These are phyloP conservation scores for Harpalus rufipes DNA, from an alignment of 2,888 invertebrate species.

Conservation along the genomic window DNA sequence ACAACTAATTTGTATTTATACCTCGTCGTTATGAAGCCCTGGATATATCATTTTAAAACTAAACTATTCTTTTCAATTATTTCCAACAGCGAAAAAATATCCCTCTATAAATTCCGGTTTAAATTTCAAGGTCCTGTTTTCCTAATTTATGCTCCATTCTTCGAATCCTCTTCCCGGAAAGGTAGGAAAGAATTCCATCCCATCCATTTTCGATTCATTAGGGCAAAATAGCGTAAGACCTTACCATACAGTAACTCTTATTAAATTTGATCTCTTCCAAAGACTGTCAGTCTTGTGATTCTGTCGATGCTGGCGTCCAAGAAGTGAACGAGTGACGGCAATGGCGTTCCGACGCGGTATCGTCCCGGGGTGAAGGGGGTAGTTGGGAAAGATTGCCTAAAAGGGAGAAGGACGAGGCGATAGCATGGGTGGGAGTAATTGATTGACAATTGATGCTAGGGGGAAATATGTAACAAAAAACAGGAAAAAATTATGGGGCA, in stretches of 20 bases:
- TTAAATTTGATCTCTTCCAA: slow-evolving; percentile 49
- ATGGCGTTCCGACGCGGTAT: slow-evolving; percentile 8
- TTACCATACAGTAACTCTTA: slow-evolving; percentile 50
- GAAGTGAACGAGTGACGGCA: slow-evolving; percentile 43
- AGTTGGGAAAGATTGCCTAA: slow-evolving; percentile 1
- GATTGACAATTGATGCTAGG: neutral
- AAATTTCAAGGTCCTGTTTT: slow-evolving; percentile 10
- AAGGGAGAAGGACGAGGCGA: neutral
- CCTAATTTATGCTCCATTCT: neutral
- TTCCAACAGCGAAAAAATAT: neutral
- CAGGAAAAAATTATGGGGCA: neutral
- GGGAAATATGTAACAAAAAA: neutral
- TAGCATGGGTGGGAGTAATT: slow-evolving; percentile 7
- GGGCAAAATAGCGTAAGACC: slow-evolving; percentile 23
- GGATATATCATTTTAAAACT: neutral
- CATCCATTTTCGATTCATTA: slow-evolving; percentile 46
- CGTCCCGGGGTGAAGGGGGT: neutral
- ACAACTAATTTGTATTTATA: too few species aligned
- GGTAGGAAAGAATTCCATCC: slow-evolving; percentile 33
- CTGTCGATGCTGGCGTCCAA: slow-evolving; percentile 23
- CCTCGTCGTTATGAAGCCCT: neutral
- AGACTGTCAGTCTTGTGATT: slow-evolving; percentile 55
- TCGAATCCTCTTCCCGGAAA: neutral
- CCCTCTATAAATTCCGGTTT: slow-evolving; percentile 1
- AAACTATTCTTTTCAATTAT: slow-evolving; percentile 2